A percentile compares a stretch with the other conserved stretches of the same genome.
These are phyloP conservation scores for Phasianus colchicus DNA, from an alignment of 2,113 vertebrate genomes.

Conservation along the genomic window DNA sequence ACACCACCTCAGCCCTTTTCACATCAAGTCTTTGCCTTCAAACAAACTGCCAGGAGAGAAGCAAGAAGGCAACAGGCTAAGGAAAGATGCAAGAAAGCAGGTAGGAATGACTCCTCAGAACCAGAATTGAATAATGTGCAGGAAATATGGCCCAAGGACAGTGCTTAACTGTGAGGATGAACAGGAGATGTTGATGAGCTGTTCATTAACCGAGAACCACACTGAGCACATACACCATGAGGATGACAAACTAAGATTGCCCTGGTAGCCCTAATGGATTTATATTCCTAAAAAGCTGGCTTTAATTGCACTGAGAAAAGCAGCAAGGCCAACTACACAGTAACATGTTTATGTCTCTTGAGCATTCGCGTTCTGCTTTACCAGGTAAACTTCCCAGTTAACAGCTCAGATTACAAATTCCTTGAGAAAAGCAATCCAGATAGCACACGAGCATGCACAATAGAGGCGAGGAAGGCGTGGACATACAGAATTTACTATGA, in stretches of 20 bases:
- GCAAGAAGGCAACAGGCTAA: not conserved
- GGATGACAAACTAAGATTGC: not conserved
- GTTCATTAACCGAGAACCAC: constrained; percentile 10
- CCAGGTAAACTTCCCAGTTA: not conserved
- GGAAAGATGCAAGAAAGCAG: not conserved
- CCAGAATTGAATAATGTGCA: not conserved
- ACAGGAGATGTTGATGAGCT: constrained; percentile 13
- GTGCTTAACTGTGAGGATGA: not conserved
- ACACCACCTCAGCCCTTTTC: not conserved
- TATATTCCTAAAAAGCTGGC: not conserved
- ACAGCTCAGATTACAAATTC: not conserved
- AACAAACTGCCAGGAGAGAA: not conserved
- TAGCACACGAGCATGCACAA: not conserved
- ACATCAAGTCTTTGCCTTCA: not conserved
- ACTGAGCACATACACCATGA: not conserved
- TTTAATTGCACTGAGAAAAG: not conserved
- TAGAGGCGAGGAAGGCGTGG: not conserved
- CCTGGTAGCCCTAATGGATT: not conserved
- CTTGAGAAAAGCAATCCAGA: not conserved
- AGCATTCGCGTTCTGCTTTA: not conserved
- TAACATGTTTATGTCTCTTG: not conserved
- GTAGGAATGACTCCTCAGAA: not conserved
- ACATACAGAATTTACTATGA: not conserved
- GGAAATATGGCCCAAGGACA: constrained; percentile 30
- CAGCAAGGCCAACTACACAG: not conserved